Evolutionary conservation across 2,888 invertebrate genomes (phyloP).

Genomic region (Rhorus exstirpatorius): DNA sequence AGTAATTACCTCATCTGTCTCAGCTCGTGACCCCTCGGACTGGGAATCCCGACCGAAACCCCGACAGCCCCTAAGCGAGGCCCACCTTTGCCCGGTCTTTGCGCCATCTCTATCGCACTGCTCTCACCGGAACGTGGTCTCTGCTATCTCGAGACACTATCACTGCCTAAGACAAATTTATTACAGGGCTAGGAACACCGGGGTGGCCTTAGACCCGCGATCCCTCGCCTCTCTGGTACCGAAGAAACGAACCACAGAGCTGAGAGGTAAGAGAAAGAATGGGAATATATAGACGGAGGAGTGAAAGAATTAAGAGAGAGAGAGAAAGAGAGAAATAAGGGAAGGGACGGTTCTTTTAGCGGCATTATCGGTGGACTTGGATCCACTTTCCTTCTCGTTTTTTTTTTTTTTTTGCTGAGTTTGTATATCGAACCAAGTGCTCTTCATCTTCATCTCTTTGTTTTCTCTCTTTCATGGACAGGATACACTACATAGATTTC

Average conservation of each 20-base stretch:
- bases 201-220: constrained; percentile 46
- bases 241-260: constrained; percentile 38
- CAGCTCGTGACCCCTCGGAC: constrained; percentile 75
- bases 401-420: constrained; percentile 12
- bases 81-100: constrained; percentile 67
- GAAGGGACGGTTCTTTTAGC: constrained; percentile 6
- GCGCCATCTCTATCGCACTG: constrained; percentile 37
- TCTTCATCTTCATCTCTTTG: constrained; percentile 4
- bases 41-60: constrained; percentile 68
- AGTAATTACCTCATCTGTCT: constrained; percentile 79
- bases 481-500: constrained; percentile 11
- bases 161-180: constrained; percentile 79
- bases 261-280: constrained; percentile 15
- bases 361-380: constrained; percentile 46
- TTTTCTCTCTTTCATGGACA: constrained; percentile 10
- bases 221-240: constrained; percentile 33
- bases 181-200: constrained; percentile 67
- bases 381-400: constrained; percentile 37
- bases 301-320: constrained; percentile 7
- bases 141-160: constrained; percentile 75
- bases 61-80: constrained; percentile 49
- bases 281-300: background rate
- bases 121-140: constrained; percentile 68
- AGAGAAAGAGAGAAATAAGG: background rate
- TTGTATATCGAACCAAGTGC: constrained; percentile 37